Percentiles rank a stretch among this genome's conserved stretches.
These are phyloP conservation scores for Charina bottae DNA, from an alignment of 2,113 vertebrate genomes.

Conservation along the genomic window DNA sequence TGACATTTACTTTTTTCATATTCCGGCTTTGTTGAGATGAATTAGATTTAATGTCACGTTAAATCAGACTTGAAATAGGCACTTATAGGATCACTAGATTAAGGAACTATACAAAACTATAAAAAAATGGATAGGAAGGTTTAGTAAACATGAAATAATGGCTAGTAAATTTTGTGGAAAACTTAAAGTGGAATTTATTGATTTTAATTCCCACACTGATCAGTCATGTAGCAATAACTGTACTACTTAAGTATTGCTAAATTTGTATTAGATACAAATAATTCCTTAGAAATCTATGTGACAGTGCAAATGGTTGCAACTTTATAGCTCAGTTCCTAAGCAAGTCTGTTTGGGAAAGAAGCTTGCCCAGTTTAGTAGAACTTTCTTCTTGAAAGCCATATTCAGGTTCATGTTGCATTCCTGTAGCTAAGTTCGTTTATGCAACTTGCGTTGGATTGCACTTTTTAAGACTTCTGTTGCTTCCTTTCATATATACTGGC, in stretches of 20 bases:
- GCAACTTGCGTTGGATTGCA: not conserved
- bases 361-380: not conserved
- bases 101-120: not conserved
- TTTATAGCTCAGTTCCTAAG: not conserved
- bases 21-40: not conserved
- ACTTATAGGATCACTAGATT: not conserved
- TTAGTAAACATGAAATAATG: not conserved
- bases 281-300: not conserved
- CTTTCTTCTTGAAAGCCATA: not conserved
- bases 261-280: not conserved
- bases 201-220: not conserved
- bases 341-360: not conserved
- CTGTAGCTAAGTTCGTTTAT: not conserved
- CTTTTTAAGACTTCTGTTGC: not conserved
- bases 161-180: not conserved
- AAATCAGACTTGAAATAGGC: not conserved
- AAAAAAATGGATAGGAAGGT: not conserved
- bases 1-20: not conserved
- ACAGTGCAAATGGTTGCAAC: not conserved
- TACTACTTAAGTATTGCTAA: not conserved
- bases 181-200: not conserved
- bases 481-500: not conserved
- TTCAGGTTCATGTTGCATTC: not conserved
- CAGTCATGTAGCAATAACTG: not conserved
- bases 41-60: not conserved